phyloP scores from a whole-genome alignment of 2,797 vertebrate species.

The Meriones psammophilus region DNA sequence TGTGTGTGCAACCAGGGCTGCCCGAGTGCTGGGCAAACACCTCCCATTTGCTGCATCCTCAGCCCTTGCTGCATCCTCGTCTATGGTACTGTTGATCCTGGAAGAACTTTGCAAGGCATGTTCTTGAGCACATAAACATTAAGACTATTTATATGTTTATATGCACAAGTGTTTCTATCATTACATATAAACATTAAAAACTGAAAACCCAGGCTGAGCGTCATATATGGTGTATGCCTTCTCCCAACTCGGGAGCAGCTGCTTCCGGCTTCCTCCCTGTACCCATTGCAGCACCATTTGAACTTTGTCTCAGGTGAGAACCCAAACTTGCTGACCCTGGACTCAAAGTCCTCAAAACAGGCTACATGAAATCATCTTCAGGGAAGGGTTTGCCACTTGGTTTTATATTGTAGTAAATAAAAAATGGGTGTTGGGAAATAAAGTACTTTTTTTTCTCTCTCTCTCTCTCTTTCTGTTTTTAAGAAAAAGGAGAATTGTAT shows the following conservation, averaged over 20 bases:
- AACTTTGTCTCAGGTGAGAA: neutral
- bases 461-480: neutral
- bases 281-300: rapidly evolving
- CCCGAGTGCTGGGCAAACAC: neutral
- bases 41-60: neutral
- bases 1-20: neutral
- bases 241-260: rapidly evolving
- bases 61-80: neutral
- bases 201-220: neutral
- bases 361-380: neutral
- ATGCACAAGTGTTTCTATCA: neutral
- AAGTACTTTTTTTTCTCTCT: neutral
- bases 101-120: neutral
- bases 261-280: neutral
- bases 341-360: neutral
- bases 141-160: too few species aligned
- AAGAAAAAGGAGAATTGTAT: neutral
- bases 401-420: too few species aligned
- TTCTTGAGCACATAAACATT: neutral
- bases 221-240: rapidly evolving
- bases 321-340: neutral
- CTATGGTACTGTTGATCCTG: neutral
- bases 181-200: neutral
- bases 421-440: too few species aligned
- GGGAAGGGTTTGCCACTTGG: neutral